Evolutionary conservation across 2,888 invertebrate genomes (phyloP).

Genomic region (Scaptomyza parva): DNA sequence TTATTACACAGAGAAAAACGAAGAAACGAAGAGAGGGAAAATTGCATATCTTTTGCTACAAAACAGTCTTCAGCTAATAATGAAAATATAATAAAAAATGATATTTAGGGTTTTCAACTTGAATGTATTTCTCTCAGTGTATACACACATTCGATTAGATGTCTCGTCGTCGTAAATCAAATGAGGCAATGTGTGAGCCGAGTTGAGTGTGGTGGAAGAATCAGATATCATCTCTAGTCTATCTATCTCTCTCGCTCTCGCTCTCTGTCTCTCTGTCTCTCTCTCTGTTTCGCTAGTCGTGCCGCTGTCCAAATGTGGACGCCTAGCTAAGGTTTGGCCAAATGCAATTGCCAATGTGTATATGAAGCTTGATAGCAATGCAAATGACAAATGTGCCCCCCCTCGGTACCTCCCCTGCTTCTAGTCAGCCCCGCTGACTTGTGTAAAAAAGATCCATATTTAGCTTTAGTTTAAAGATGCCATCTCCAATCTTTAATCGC

Average conservation of each 20-base stretch:
- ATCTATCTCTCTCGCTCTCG: background rate
- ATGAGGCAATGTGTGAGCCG: slow-evolving; percentile 32
- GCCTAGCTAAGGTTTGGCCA: slow-evolving; percentile 67
- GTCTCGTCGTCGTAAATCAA: slow-evolving; percentile 54
- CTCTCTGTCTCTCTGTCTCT: background rate
- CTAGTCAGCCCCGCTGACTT: background rate
- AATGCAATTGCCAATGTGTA: background rate
- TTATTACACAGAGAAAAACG: background rate
- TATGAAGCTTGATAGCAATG: slow-evolving; percentile 39
- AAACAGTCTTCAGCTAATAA: too few species aligned
- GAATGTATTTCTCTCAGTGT: background rate
- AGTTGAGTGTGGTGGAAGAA: slow-evolving; percentile 21
- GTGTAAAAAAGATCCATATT: slow-evolving; percentile 41
- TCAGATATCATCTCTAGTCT: slow-evolving; percentile 48
- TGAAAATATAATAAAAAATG: too few species aligned
- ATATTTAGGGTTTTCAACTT: too few species aligned
- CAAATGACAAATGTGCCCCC: slow-evolving; percentile 49
- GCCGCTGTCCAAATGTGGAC: slow-evolving; percentile 47
- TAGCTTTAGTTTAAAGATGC: slow-evolving; percentile 43
- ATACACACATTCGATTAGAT: slow-evolving; percentile 12
- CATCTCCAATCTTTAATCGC: slow-evolving; percentile 56
- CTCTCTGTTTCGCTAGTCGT: slow-evolving; percentile 13
- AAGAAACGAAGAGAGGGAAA: background rate
- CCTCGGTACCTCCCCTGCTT: background rate
- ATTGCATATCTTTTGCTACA: background rate